These are phyloP conservation scores for Omphaloscelis lunosa DNA, from an alignment of 2,888 invertebrate species.

Conservation along the genomic window DNA sequence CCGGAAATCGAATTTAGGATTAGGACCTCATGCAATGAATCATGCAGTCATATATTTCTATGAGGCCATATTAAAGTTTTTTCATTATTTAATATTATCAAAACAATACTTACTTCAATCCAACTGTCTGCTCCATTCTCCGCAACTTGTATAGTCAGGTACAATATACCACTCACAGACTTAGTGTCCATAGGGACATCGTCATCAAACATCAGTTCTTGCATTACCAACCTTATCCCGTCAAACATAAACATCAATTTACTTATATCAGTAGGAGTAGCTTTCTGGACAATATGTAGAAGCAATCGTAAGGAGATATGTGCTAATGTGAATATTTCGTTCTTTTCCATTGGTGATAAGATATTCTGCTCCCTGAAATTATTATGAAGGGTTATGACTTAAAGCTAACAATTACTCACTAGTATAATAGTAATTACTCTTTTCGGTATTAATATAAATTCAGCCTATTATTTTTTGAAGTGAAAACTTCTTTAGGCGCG, in stretches of 20 bases:
- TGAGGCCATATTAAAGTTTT: background rate
- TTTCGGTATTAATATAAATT: background rate
- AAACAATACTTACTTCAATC: constrained; percentile 75
- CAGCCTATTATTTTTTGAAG: too few relatives aligned
- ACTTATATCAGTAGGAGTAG: constrained; percentile 55
- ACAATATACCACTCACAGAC: constrained; percentile 91
- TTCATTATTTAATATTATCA: background rate
- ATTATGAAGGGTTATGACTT: background rate
- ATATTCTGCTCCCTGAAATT: constrained; percentile 70
- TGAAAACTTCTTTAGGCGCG: too few relatives aligned
- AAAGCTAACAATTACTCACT: background rate
- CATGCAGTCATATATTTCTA: background rate
- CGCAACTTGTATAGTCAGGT: constrained; percentile 86
- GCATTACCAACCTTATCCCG: constrained; percentile 69
- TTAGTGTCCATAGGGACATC: constrained; percentile 92
- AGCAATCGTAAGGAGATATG: constrained; percentile 79
- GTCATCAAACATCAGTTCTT: constrained; percentile 81
- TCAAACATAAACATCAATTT: constrained; percentile 67
- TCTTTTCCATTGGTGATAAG: constrained; percentile 82
- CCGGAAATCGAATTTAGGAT: background rate
- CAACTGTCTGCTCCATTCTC: constrained; percentile 78
- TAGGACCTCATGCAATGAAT: background rate
- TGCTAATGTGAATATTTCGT: constrained; percentile 79
- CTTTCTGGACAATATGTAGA: constrained; percentile 80
- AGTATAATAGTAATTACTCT: background rate